A percentile compares a stretch with the other conserved stretches of the same genome.
Conservation (phyloP, 1,140 invertebrate genomes). For the Whitmania pigra region DNA sequence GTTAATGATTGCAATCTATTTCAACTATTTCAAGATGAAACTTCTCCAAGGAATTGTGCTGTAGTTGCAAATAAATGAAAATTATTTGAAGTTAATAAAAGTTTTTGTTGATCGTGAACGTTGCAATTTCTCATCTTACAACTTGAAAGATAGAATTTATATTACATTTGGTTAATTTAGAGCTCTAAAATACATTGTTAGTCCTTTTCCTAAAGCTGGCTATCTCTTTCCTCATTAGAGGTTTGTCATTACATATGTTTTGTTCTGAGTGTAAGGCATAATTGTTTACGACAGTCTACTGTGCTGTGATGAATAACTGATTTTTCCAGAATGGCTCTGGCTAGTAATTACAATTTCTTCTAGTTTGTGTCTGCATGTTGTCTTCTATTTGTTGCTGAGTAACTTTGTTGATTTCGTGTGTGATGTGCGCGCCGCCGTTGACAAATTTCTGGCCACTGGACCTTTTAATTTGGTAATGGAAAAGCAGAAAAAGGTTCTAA, state of each 20-base stretch:
- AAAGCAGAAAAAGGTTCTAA: no score
- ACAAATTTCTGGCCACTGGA: no score
- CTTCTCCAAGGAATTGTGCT: slow-evolving; percentile 33
- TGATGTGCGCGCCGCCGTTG: no score
- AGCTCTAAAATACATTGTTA: background rate
- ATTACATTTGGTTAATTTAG: background rate
- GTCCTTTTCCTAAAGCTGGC: background rate
- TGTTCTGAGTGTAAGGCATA: no score
- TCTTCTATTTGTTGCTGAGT: no score
- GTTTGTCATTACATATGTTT: no score
- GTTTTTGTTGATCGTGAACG: background rate
- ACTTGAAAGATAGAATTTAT: background rate
- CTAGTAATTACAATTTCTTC: no score
- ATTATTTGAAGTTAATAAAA: background rate
- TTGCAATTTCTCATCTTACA: background rate
- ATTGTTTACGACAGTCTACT: no score
- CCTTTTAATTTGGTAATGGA: no score
- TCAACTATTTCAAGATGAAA: slow-evolving; percentile 31
- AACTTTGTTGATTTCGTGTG: no score
- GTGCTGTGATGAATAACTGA: background rate
- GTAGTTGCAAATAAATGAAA: slow-evolving; percentile 26
- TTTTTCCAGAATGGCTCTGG: background rate
- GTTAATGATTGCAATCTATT: slow-evolving; percentile 26
- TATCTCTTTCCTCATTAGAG: background rate
- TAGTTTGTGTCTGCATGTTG: no score